Base-by-base conservation (phyloP, 2,113 vertebrate species). In the Neodon shergylaensis region DNA sequence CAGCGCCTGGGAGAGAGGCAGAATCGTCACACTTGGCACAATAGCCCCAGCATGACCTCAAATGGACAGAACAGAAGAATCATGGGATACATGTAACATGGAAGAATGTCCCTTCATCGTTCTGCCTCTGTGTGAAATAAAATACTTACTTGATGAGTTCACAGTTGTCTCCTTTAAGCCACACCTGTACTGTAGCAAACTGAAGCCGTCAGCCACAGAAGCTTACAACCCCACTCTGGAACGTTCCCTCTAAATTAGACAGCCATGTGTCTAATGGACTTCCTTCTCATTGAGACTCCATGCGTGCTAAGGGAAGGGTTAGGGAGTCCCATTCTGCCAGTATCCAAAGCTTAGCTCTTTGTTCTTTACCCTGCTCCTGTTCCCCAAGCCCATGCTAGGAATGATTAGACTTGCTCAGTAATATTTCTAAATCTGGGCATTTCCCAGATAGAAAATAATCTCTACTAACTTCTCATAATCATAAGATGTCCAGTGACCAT, bases 51-150 rank as follows among this genome's bases (percentile, higher is more conserved):
- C 94, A 82, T 77, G 92, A 52, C 87, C 52, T 39, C 21, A 73
- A 58, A 3, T 58, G 76, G 77, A 96, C 94, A 19, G 54, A 91
- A 36, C n/a, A 87, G 95, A 97, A 96, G 95, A 84, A 39, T 42
- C 82, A 78, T 44, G 79, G 84, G 84, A 70, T 31, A 52, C 58
- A 88, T 63, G 93, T 39, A 91, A 3, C 91, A 88, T 49, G 95
- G 90, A 94, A 95, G 79, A 88, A 91, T 24, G 54, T 26, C 44
- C 9, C 42, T 49, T 87, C 39, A 49, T 86, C 72, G 24, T 42
- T 86, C 81, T 94, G 84, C 42, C 88, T 31, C 77, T 81, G 93
- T 36, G n/a, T 52, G 58, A 91, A 98, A 97, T 97, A 98, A 98
- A 98, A 42, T 93, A 88, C 82, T 3, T 9, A 82, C 70, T 36